Conservation (phyloP, 2,888 invertebrate species). For the Quadroppia sp. region DNA sequence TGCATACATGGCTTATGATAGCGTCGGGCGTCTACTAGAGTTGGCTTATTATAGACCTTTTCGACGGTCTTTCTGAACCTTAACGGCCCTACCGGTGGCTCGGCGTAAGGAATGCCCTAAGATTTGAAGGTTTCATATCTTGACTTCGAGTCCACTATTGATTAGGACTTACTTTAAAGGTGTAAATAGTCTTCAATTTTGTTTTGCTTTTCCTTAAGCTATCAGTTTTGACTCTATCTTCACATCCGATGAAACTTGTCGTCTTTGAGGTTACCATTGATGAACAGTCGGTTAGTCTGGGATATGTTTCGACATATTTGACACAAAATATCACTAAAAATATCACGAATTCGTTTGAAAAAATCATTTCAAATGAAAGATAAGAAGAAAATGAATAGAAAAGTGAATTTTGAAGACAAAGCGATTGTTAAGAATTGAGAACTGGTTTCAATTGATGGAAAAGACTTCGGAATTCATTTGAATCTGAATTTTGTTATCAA, state of each 20-base stretch:
- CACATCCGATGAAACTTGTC: not conserved
- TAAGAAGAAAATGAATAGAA: too few species aligned
- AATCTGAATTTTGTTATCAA: too few species aligned
- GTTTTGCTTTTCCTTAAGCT: not conserved
- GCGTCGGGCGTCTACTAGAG: not conserved
- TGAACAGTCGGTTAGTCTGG: not conserved
- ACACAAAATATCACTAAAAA: not conserved
- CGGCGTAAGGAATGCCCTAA: constrained; percentile 27
- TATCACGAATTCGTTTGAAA: too few species aligned
- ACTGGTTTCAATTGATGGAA: too few species aligned
- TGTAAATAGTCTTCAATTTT: not conserved
- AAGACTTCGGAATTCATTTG: too few species aligned
- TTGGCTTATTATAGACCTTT: not conserved
- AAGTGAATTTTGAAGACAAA: too few species aligned
- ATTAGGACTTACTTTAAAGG: not conserved
- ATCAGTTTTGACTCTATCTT: not conserved
- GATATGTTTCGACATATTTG: not conserved
- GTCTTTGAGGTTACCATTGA: not conserved
- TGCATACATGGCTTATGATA: constrained; percentile 23
- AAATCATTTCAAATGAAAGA: too few species aligned
- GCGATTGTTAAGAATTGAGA: too few species aligned
- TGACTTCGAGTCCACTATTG: not conserved
- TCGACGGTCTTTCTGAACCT: not conserved
- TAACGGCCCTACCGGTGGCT: not conserved
- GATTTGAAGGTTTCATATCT: not conserved